A percentile compares a stretch with the other conserved stretches of the same genome.
Evolutionary conservation across 2,888 invertebrate genomes (phyloP).

Genomic region (Chirona hameri): DNA sequence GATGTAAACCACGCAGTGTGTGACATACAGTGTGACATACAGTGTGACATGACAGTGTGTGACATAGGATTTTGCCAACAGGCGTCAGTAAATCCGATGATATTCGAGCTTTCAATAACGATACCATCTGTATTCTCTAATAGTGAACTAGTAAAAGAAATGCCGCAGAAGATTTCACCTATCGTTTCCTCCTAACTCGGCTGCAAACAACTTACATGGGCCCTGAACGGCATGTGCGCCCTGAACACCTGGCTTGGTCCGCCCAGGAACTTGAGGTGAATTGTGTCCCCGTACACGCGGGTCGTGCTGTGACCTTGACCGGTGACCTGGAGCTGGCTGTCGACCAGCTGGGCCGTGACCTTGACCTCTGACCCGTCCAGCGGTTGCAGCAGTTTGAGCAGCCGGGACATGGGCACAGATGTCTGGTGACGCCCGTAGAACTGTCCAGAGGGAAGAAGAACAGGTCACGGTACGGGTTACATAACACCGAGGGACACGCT

Average conservation of each 20-base stretch:
- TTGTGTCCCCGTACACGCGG: constrained; percentile 79
- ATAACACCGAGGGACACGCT: no score
- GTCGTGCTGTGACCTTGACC: constrained; percentile 83
- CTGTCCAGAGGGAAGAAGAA: constrained; percentile 28
- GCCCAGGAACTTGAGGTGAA: constrained; percentile 78
- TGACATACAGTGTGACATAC: no score
- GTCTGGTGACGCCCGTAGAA: constrained; percentile 37
- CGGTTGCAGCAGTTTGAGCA: constrained; percentile 35
- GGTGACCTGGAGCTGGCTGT: constrained; percentile 76
- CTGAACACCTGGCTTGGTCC: constrained; percentile 93
- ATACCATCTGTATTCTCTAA: no score
- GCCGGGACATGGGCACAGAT: constrained; percentile 35
- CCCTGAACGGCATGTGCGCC: constrained; percentile 85
- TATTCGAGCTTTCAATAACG: no score
- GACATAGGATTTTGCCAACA: no score
- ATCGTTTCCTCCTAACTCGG: no score
- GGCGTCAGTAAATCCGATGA: no score
- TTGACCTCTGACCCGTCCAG: constrained; percentile 35
- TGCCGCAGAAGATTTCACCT: no score
- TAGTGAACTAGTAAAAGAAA: no score
- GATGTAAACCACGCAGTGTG: no score
- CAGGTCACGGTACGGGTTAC: no score
- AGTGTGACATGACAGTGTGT: no score
- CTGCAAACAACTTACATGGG: constrained; percentile 59
- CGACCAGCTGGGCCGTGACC: constrained; percentile 60